A percentile compares a stretch with the other conserved stretches of the same genome.
Conservation (phyloP, 2,888 invertebrate genomes). For the Tiphia femorata region DNA sequence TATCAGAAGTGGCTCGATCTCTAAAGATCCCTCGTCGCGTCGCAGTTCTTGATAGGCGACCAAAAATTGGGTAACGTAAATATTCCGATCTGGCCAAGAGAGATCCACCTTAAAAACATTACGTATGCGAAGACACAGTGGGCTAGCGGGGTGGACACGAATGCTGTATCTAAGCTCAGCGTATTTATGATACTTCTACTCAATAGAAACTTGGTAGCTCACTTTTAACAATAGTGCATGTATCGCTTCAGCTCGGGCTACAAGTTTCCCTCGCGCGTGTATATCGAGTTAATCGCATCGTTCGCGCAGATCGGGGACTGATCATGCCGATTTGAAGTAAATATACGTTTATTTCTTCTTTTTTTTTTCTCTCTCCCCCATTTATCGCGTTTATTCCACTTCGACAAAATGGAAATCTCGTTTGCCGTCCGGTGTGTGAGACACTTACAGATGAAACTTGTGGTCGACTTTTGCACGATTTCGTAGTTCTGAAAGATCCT, state of each 20-base stretch:
- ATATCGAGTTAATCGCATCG: too few relatives aligned
- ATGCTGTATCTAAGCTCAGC: conserved; percentile 68
- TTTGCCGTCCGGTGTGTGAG: neutral
- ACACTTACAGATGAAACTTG: conserved; percentile 42
- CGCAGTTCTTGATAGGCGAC: too few relatives aligned
- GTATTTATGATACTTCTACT: conserved; percentile 65
- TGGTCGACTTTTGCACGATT: conserved; percentile 43
- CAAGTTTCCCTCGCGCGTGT: conserved; percentile 55
- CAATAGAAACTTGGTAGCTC: conserved; percentile 66
- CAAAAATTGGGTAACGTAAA: too few relatives aligned
- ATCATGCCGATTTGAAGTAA: neutral
- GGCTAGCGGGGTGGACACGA: conserved; percentile 62
- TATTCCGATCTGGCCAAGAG: too few relatives aligned
- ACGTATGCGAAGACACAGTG: conserved; percentile 47
- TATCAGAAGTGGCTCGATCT: neutral
- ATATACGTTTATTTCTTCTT: neutral
- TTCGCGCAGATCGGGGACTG: too few relatives aligned
- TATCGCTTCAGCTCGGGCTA: conserved; percentile 52
- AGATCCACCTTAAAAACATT: too few relatives aligned
- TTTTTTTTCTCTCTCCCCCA: neutral
- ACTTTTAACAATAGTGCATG: conserved; percentile 70
- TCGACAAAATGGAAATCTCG: neutral
- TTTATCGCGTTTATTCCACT: neutral
- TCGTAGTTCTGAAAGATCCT: conserved; percentile 28
- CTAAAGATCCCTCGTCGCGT: too few relatives aligned